Percentiles rank a stretch among this genome's conserved stretches.
phyloP scores from a whole-genome alignment of 1,140 invertebrate genomes.

The Drosophila grimshawi region DNA sequence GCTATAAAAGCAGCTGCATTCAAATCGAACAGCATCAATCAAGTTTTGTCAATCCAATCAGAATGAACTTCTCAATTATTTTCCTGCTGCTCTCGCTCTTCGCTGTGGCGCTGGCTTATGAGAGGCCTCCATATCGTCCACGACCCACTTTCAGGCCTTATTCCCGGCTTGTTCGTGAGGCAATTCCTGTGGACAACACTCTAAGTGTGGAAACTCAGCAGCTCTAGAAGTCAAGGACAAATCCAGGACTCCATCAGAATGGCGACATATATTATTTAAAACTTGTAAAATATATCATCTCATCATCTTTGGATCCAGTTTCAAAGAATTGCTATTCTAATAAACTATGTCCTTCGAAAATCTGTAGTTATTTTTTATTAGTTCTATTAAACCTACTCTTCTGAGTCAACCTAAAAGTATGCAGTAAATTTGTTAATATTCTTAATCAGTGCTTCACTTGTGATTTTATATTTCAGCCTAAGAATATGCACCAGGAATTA shows the following conservation, averaged over 20 bases:
- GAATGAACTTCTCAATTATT: constrained; percentile 16
- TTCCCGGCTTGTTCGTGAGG: background rate
- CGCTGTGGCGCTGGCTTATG: constrained; percentile 6
- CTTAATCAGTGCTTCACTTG: no score
- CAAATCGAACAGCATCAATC: constrained; percentile 6
- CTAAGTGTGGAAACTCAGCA: background rate
- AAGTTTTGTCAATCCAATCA: background rate
- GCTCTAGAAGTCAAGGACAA: background rate
- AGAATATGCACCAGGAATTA: background rate
- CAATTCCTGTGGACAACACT: background rate
- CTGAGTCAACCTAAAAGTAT: background rate
- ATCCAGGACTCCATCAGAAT: background rate
- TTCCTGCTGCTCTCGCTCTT: constrained; percentile 9
- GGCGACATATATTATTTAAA: background rate
- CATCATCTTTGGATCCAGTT: no score
- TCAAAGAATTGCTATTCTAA: no score
- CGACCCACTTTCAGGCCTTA: constrained; percentile 13
- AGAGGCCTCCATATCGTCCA: constrained; percentile 11
- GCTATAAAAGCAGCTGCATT: constrained; percentile 14
- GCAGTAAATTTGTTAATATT: no score
- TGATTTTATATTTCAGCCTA: background rate
- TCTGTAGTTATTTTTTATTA: no score
- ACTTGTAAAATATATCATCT: background rate
- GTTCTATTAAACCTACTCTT: no score
- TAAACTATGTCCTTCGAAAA: no score